These are phyloP conservation scores for Leucoraja ocellata DNA, from an alignment of 2,797 vertebrate species.

Conservation along the genomic window DNA sequence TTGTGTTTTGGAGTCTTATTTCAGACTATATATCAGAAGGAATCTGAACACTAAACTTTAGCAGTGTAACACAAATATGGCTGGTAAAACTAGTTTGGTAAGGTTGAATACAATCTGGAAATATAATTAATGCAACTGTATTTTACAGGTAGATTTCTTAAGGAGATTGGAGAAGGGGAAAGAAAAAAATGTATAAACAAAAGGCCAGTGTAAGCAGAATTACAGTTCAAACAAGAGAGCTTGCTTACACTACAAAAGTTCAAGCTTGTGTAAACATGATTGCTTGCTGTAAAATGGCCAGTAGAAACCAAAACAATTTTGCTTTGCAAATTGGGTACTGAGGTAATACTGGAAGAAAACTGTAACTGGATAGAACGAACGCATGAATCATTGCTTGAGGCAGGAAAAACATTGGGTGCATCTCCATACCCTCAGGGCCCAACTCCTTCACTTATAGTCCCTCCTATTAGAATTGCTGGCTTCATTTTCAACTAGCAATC, in stretches of 20 bases:
- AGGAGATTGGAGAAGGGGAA: slow-evolving; percentile 42
- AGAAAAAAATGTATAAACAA: slow-evolving; percentile 43
- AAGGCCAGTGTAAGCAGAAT: slow-evolving; percentile 35
- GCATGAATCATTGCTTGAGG: slow-evolving; percentile 88
- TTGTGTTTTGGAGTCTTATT: neutral
- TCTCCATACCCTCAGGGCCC: slow-evolving; percentile 87
- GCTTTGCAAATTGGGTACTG: slow-evolving; percentile 46
- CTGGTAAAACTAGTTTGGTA: slow-evolving; percentile 33
- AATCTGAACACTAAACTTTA: neutral
- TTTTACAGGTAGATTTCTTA: neutral
- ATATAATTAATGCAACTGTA: neutral
- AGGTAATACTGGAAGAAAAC: slow-evolving; percentile 51
- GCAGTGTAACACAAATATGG: neutral
- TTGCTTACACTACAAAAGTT: slow-evolving; percentile 35
- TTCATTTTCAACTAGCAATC: slow-evolving; percentile 61
- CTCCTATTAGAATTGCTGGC: slow-evolving; percentile 76
- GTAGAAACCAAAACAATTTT: slow-evolving; percentile 43
- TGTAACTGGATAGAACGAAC: slow-evolving; percentile 57
- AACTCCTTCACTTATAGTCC: slow-evolving; percentile 82
- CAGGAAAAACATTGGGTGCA: slow-evolving; percentile 90
- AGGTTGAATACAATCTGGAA: slow-evolving; percentile 4
- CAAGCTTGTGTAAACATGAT: slow-evolving; percentile 29
- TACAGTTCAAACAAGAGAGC: slow-evolving; percentile 35
- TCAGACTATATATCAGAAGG: neutral
- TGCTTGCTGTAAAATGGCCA: slow-evolving; percentile 50